Conservation (phyloP, 2,113 vertebrate species). For the Suricata suricatta region DNA sequence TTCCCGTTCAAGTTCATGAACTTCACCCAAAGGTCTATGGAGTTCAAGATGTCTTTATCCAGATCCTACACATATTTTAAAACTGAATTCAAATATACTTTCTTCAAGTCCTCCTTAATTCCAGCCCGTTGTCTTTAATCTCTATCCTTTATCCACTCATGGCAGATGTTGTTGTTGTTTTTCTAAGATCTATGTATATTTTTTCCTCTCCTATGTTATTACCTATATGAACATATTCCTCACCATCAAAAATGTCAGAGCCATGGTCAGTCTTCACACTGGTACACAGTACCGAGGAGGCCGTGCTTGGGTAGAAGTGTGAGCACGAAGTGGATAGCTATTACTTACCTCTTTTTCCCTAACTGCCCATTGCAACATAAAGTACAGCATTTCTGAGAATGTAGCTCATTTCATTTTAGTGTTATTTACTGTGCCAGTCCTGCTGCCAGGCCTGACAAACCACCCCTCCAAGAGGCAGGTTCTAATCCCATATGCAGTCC, state of each 20-base stretch:
- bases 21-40: not conserved
- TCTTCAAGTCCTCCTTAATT: not conserved
- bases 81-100: not conserved
- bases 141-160: not conserved
- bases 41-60: not conserved
- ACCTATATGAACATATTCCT: not conserved
- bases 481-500: slow-evolving; percentile 37
- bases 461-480: slow-evolving; percentile 4
- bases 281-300: not conserved
- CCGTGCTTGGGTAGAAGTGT: not conserved
- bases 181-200: not conserved
- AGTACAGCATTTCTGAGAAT: slow-evolving; percentile 41
- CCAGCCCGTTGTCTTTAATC: not conserved
- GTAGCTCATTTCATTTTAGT: not conserved
- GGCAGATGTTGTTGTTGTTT: not conserved
- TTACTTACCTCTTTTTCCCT: slow-evolving; percentile 7
- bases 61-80: not conserved
- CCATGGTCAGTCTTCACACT: not conserved
- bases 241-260: not conserved
- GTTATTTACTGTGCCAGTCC: slow-evolving; percentile 31
- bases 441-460: slow-evolving; percentile 16
- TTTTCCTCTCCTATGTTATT: not conserved
- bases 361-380: not conserved
- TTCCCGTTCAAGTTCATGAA: not conserved
- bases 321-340: not conserved